These are phyloP conservation scores for Panthera leo DNA, from an alignment of 2,113 vertebrate genomes.

Conservation along the genomic window DNA sequence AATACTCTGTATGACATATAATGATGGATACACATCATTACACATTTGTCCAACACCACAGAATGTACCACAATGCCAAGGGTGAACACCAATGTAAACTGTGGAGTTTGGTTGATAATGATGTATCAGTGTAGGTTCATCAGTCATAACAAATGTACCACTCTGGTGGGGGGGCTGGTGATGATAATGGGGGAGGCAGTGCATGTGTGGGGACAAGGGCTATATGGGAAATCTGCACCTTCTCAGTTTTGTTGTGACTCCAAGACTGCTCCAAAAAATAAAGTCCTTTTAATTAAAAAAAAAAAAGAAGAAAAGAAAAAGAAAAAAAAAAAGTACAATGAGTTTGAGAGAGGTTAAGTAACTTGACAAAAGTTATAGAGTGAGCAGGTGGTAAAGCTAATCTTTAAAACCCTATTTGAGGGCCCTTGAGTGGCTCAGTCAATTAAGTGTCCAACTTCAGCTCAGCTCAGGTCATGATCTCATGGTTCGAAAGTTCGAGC, in stretches of 20 bases:
- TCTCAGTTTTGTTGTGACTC: neutral
- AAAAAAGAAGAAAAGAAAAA: neutral
- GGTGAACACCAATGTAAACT: neutral
- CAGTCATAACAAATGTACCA: neutral
- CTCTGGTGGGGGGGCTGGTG: neutral
- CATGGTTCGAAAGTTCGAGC: too few relatives aligned
- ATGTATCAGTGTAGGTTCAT: neutral
- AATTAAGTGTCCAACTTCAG: too few relatives aligned
- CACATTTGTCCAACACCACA: neutral
- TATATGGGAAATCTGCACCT: neutral
- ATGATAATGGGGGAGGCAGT: neutral
- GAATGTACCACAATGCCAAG: too few relatives aligned
- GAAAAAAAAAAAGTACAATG: neutral
- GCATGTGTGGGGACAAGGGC: neutral
- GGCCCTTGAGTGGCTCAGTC: too few relatives aligned
- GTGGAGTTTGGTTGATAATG: neutral
- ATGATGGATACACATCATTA: neutral
- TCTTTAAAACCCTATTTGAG: neutral
- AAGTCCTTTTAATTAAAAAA: neutral
- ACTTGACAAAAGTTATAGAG: neutral
- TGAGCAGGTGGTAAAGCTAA: neutral
- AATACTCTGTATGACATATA: neutral
- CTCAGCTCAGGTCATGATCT: too few relatives aligned
- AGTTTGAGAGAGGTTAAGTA: neutral
- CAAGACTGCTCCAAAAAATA: neutral